Conservation (phyloP, 2,113 vertebrate genomes). For the Lycaon pictus region DNA sequence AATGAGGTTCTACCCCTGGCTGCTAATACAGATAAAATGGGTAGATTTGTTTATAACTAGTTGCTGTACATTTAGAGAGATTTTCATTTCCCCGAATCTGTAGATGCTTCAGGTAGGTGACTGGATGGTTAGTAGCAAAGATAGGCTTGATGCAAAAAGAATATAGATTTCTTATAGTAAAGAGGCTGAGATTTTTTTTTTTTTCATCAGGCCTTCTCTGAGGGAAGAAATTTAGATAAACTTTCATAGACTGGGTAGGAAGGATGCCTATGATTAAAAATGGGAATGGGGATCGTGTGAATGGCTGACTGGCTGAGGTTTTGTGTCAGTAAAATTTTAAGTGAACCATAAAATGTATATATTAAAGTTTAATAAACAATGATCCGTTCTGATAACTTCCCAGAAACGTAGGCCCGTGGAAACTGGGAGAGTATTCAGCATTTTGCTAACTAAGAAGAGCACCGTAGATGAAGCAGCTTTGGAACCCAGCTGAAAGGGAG, state of each 20-base stretch:
- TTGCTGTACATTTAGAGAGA: slow-evolving; percentile 26
- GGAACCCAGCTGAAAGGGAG: background rate
- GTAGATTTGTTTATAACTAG: slow-evolving; percentile 13
- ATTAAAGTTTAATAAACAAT: slow-evolving; percentile 23
- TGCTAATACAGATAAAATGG: background rate
- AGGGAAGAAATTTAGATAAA: background rate
- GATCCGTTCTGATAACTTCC: slow-evolving; percentile 2
- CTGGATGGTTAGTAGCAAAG: slow-evolving; percentile 23
- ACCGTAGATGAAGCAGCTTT: background rate
- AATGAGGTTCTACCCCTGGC: slow-evolving; percentile 1
- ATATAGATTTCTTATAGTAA: background rate
- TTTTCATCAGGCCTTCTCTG: background rate
- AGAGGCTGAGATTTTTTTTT: background rate
- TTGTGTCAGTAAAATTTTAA: slow-evolving; percentile 18
- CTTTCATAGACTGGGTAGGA: background rate
- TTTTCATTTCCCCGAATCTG: slow-evolving; percentile 43
- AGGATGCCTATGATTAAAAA: background rate
- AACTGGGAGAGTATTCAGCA: background rate
- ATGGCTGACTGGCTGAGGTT: background rate
- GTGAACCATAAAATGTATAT: background rate
- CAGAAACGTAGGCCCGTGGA: background rate
- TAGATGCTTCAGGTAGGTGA: background rate
- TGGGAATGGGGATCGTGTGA: background rate
- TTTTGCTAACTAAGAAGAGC: background rate
- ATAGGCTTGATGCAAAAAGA: background rate